A percentile compares a stretch with the other conserved stretches of the same genome.
Evolutionary conservation across 2,888 invertebrate genomes (phyloP).

Genomic region (Lepetodrilus schrolli): DNA sequence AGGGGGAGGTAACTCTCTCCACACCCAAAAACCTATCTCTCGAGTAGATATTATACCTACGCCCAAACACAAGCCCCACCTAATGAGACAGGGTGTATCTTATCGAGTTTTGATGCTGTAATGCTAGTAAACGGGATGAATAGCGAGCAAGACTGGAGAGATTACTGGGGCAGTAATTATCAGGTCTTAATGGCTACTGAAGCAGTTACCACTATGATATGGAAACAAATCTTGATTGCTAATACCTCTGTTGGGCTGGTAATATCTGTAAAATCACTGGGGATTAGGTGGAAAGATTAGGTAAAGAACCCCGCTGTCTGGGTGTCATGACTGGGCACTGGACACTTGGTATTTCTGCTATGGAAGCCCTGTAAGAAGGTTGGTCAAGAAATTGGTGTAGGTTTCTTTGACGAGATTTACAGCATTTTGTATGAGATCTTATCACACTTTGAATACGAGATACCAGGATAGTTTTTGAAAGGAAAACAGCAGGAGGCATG

Average conservation of each 20-base stretch:
- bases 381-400: too few relatives aligned
- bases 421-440: not conserved
- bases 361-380: not conserved
- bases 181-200: not conserved
- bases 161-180: constrained; percentile 4
- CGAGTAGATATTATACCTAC: constrained; percentile 15
- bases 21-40: not conserved
- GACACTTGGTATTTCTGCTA: not conserved
- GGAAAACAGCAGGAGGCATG: too few relatives aligned
- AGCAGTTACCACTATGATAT: constrained; percentile 11
- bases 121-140: not conserved
- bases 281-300: constrained; percentile 13
- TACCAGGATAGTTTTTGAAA: not conserved
- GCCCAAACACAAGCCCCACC: not conserved
- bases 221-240: not conserved
- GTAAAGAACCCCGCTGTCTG: not conserved
- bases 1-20: not conserved
- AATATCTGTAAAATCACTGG: constrained; percentile 8
- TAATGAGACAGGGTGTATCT: constrained; percentile 1
- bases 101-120: not conserved
- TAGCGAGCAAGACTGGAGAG: not conserved
- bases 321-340: not conserved
- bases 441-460: not conserved
- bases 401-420: not conserved
- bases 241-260: constrained; percentile 10